Percentiles rank a stretch among this genome's conserved stretches.
These are phyloP conservation scores for Pluvialis apricaria DNA, from an alignment of 2,113 vertebrate genomes.

Conservation along the genomic window DNA sequence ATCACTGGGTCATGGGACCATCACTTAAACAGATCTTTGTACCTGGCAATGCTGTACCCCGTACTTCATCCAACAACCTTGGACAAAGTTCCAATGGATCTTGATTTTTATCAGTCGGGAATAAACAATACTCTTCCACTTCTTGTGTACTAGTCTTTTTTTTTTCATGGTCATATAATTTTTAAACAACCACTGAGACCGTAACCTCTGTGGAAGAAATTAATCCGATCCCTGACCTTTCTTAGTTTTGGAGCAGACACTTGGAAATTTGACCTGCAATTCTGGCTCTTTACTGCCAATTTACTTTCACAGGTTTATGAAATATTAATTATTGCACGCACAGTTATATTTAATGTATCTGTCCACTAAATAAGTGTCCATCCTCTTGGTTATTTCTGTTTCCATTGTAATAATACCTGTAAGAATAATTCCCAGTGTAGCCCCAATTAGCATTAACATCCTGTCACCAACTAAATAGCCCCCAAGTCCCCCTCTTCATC, in stretches of 20 bases:
- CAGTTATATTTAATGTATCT: background rate
- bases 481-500: background rate
- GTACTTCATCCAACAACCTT: background rate
- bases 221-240: background rate
- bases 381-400: background rate
- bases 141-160: background rate
- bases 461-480: background rate
- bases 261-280: background rate
- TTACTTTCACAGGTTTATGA: background rate
- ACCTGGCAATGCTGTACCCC: background rate
- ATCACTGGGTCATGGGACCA: fast-evolving
- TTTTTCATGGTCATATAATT: background rate
- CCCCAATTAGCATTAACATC: background rate
- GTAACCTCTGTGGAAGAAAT: background rate
- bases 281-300: background rate
- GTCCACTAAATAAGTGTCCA: background rate
- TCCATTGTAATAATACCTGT: background rate
- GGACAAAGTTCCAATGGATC: background rate
- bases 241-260: background rate
- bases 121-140: background rate
- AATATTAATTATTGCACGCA: background rate
- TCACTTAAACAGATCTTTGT: background rate
- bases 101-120: background rate
- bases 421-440: background rate
- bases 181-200: background rate